A percentile compares a stretch with the other conserved stretches of the same genome.
phyloP scores from a whole-genome alignment of 2,888 invertebrate species.

The Diachrysia chrysitis region DNA sequence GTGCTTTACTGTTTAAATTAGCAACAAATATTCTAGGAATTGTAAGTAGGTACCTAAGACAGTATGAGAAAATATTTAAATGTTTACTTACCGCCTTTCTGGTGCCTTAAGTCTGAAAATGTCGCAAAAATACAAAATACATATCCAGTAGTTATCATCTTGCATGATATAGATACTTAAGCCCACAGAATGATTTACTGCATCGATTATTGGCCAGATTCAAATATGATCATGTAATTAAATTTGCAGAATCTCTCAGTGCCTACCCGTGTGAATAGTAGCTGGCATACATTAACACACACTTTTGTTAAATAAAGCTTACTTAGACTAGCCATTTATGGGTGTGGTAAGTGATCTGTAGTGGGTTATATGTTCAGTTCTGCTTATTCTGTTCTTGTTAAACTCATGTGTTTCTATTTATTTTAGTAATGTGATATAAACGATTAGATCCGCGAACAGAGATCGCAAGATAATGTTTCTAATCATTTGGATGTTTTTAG shows the following conservation, averaged over 20 bases:
- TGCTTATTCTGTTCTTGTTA: background rate
- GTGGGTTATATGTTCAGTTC: background rate
- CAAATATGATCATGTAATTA: background rate
- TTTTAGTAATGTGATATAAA: slow-evolving; percentile 18
- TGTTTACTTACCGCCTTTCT: slow-evolving; percentile 18
- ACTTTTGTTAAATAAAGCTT: background rate
- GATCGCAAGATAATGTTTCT: background rate
- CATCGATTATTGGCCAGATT: slow-evolving; percentile 2
- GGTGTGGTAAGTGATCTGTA: slow-evolving; percentile 10
- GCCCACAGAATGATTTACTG: background rate
- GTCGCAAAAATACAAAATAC: background rate
- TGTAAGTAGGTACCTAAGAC: background rate
- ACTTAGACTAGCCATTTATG: slow-evolving; percentile 19
- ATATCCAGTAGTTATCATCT: background rate
- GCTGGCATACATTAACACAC: background rate
- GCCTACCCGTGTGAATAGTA: background rate
- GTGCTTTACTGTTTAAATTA: background rate
- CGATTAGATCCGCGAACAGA: slow-evolving; percentile 7
- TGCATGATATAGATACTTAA: background rate
- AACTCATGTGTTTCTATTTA: slow-evolving; percentile 11
- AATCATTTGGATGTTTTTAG: background rate
- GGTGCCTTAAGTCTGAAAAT: slow-evolving; percentile 27
- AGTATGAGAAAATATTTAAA: background rate
- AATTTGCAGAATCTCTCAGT: background rate
- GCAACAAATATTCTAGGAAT: background rate